A percentile compares a stretch with the other conserved stretches of the same genome.
Conservation (phyloP, 2,888 invertebrate genomes). For the Trilocha varians region DNA sequence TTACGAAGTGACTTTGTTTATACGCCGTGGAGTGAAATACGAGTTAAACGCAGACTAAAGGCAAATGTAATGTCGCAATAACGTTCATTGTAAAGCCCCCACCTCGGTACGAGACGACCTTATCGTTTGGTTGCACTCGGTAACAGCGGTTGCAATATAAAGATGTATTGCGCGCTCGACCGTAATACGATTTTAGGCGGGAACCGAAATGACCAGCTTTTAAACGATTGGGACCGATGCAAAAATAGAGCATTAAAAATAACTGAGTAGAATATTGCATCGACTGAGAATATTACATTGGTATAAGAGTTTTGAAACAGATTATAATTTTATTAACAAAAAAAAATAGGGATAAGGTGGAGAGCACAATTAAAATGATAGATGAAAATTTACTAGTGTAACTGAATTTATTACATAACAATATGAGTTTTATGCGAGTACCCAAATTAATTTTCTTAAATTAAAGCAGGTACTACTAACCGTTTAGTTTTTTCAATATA, state of each 20-base stretch:
- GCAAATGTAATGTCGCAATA: constrained; percentile 34
- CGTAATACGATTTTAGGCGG: constrained; percentile 1
- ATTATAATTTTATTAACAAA: no score
- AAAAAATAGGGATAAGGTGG: no score
- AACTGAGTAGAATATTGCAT: no score
- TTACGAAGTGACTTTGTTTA: constrained; percentile 7
- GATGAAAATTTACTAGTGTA: no score
- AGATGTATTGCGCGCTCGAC: constrained; percentile 20
- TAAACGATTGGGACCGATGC: neutral
- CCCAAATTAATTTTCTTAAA: no score
- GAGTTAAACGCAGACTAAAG: constrained; percentile 7
- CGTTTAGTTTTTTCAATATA: no score
- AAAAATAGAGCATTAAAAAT: neutral
- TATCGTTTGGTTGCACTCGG: constrained; percentile 60
- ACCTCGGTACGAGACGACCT: constrained; percentile 52
- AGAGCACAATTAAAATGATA: no score
- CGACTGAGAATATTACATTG: no score
- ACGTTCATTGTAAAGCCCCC: constrained; percentile 40
- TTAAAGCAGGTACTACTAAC: no score
- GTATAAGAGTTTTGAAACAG: no score
- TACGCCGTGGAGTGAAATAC: constrained; percentile 13
- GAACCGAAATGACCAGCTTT: neutral
- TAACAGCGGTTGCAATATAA: constrained; percentile 43
- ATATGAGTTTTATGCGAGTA: no score
- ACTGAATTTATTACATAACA: no score